phyloP scores from a whole-genome alignment of 64 coral and sea anemone species.

The Montipora efflorescens region DNA sequence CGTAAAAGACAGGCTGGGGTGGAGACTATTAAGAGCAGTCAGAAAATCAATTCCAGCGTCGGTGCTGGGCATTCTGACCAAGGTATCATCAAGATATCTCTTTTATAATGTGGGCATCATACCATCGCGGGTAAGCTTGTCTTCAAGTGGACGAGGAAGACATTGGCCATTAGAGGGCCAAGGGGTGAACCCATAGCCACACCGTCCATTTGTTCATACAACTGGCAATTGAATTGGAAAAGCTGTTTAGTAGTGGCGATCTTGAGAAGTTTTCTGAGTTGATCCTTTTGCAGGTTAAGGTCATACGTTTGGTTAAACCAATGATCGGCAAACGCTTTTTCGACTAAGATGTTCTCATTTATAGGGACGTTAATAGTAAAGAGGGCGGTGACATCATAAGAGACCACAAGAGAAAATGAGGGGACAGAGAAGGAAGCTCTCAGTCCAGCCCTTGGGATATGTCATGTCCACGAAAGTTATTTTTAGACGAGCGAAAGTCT shows the following conservation, averaged over 20 bases:
- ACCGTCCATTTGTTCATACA: neutral
- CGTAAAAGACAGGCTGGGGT: too few species aligned
- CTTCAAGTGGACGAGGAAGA: too few species aligned
- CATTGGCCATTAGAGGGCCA: too few species aligned
- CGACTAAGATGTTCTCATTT: neutral
- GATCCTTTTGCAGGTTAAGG: neutral
- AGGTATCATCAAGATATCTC: slow-evolving; percentile 11
- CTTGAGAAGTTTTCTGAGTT: too few species aligned
- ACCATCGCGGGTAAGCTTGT: too few species aligned
- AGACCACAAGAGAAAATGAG: too few species aligned
- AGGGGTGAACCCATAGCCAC: too few species aligned
- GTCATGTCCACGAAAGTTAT: too few species aligned
- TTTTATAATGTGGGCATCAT: neutral
- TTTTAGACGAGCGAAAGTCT: too few species aligned
- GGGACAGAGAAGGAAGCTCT: too few species aligned
- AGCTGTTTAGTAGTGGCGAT: too few species aligned
- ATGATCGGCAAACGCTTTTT: neutral
- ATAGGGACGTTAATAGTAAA: neutral
- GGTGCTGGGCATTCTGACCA: neutral
- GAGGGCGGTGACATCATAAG: neutral
- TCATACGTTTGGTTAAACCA: neutral
- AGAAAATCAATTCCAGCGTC: neutral
- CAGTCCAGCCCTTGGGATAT: too few species aligned
- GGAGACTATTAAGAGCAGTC: neutral
- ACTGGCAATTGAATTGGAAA: neutral